Conservation (phyloP, 2,888 invertebrate species). For the Ernsta delagoae region DNA sequence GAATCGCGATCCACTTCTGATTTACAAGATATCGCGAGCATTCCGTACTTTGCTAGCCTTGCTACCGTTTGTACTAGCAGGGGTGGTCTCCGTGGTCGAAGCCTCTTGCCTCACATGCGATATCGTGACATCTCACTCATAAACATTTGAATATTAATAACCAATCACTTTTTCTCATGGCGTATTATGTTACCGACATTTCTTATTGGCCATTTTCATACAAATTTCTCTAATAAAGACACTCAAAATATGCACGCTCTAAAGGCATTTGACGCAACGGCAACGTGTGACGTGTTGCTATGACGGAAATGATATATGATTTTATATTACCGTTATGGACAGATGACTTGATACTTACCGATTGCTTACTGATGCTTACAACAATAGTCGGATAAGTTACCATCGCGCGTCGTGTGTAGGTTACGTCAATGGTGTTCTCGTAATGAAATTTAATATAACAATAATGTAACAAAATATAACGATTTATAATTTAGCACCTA, state of each 20-base stretch:
- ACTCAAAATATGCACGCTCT: slow-evolving; percentile 57
- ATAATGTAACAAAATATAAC: slow-evolving; percentile 36
- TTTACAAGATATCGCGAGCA: slow-evolving; percentile 71
- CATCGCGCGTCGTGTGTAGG: slow-evolving; percentile 34
- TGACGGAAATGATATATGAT: slow-evolving; percentile 64
- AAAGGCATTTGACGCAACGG: slow-evolving; percentile 60
- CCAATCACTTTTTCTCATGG: slow-evolving; percentile 36
- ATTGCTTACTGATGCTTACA: slow-evolving; percentile 37
- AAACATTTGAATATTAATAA: slow-evolving; percentile 37
- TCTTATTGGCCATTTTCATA: slow-evolving; percentile 39
- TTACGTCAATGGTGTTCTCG: slow-evolving; percentile 34
- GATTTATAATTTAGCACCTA: slow-evolving; percentile 34
- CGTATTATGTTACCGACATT: slow-evolving; percentile 38
- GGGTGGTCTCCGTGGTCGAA: slow-evolving; percentile 49
- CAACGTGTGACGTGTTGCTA: slow-evolving; percentile 56
- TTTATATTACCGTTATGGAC: slow-evolving; percentile 57
- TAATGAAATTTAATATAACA: slow-evolving; percentile 39
- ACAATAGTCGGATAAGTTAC: slow-evolving; percentile 38
- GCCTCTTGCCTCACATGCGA: slow-evolving; percentile 15
- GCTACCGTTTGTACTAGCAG: slow-evolving; percentile 60
- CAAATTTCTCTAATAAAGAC: slow-evolving; percentile 42
- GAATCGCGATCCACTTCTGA: slow-evolving; percentile 70
- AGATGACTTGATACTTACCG: slow-evolving; percentile 65
- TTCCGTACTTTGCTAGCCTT: slow-evolving; percentile 58
- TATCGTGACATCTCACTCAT: slow-evolving; percentile 19